These are phyloP conservation scores for Malacosoma neustria DNA, from an alignment of 2,888 invertebrate species.

Conservation along the genomic window DNA sequence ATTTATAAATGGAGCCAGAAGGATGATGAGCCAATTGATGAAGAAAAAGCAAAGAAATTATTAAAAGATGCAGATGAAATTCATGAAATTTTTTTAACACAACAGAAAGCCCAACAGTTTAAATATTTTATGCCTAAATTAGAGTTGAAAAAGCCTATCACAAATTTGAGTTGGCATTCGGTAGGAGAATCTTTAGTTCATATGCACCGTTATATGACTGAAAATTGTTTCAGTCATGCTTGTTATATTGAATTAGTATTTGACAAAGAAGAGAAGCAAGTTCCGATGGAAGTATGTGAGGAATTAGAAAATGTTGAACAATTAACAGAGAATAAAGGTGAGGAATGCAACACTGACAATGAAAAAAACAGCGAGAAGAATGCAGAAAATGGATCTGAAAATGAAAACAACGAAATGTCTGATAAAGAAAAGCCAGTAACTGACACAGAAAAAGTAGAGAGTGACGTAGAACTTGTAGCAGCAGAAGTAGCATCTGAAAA, in stretches of 20 bases:
- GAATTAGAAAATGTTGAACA: slow-evolving; percentile 39
- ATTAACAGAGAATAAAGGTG: slow-evolving; percentile 29
- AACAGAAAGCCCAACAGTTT: slow-evolving; percentile 65
- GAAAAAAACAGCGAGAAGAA: slow-evolving; percentile 39
- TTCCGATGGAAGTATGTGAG: slow-evolving; percentile 48
- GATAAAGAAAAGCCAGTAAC: slow-evolving; percentile 56
- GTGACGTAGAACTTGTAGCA: slow-evolving; percentile 40
- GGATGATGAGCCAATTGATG: slow-evolving; percentile 61
- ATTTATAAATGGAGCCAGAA: slow-evolving; percentile 58
- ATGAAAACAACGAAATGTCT: slow-evolving; percentile 55
- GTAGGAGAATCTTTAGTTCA: slow-evolving; percentile 78
- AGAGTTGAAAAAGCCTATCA: slow-evolving; percentile 74
- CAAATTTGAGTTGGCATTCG: slow-evolving; percentile 77
- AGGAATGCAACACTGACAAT: slow-evolving; percentile 26
- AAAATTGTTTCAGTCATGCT: slow-evolving; percentile 75
- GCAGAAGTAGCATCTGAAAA: slow-evolving; percentile 29
- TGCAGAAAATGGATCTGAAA: slow-evolving; percentile 40
- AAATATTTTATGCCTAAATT: slow-evolving; percentile 71
- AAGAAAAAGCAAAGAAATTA: slow-evolving; percentile 65
- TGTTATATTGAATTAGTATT: slow-evolving; percentile 51
- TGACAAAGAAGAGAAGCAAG: slow-evolving; percentile 36
- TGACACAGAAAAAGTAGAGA: slow-evolving; percentile 48
- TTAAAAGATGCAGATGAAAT: slow-evolving; percentile 75
- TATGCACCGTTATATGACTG: slow-evolving; percentile 78
- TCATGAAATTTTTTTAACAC: slow-evolving; percentile 66